These are phyloP conservation scores for Gandaritis pyraliata DNA, from an alignment of 2,888 invertebrate genomes.

Conservation along the genomic window DNA sequence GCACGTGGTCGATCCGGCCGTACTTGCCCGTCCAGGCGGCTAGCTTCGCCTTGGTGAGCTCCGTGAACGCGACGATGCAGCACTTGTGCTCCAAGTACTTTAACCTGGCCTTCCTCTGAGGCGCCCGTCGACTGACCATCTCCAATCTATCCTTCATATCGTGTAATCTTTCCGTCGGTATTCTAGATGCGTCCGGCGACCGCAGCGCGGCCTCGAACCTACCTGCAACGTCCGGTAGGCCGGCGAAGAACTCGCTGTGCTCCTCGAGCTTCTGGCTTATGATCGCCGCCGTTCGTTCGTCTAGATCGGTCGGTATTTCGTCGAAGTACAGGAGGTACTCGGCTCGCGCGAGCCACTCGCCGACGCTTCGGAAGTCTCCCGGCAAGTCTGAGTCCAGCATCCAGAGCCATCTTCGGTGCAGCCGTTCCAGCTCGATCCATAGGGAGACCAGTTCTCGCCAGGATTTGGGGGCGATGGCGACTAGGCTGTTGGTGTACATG, in stretches of 20 bases:
- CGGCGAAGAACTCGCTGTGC: conserved; percentile 95
- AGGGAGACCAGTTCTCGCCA: conserved; percentile 92
- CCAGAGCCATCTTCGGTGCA: conserved; percentile 95
- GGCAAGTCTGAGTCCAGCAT: conserved; percentile 93
- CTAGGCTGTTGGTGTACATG: conserved; percentile 91
- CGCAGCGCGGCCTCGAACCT: conserved; percentile 91
- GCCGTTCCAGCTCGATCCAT: conserved; percentile 91
- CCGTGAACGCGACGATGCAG: conserved; percentile 95
- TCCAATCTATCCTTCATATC: conserved; percentile 92
- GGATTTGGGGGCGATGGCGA: conserved; percentile 92
- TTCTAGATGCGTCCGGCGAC: conserved; percentile 87
- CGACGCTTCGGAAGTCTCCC: conserved; percentile 93
- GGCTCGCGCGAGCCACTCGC: conserved; percentile 95
- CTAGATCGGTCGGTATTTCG: conserved; percentile 92
- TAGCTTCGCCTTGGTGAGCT: conserved; percentile 94
- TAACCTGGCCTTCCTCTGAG: conserved; percentile 92
- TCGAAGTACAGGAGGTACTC: conserved; percentile 92
- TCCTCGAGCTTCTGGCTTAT: conserved; percentile 95
- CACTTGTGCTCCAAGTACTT: conserved; percentile 97
- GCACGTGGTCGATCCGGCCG: conserved; percentile 92
- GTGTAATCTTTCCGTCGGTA: conserved; percentile 92
- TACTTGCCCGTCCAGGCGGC: conserved; percentile 96
- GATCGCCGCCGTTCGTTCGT: conserved; percentile 94
- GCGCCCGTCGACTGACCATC: conserved; percentile 89
- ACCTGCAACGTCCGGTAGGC: conserved; percentile 90